A percentile compares a stretch with the other conserved stretches of the same genome.
These are phyloP conservation scores for Ceratina australensis DNA, from an alignment of 1,140 invertebrate genomes.

Conservation along the genomic window DNA sequence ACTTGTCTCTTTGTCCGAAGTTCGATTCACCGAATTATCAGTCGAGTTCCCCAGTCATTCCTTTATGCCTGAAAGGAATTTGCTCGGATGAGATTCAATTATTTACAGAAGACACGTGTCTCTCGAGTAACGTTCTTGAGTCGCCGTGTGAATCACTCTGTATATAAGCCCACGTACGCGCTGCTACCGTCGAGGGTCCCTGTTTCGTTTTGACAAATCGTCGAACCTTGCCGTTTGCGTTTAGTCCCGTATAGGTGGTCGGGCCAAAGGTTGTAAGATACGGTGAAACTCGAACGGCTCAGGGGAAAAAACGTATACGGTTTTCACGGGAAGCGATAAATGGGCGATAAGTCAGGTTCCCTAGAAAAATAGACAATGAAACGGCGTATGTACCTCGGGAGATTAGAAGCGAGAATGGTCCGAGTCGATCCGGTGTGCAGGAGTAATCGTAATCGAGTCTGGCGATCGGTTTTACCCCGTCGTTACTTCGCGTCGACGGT, in stretches of 20 bases:
- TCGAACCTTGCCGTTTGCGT: constrained; percentile 54
- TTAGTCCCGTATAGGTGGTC: constrained; percentile 43
- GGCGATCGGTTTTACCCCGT: no score
- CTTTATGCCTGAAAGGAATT: no score
- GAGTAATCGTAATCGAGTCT: background rate
- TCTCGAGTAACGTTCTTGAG: background rate
- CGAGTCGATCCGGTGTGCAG: background rate
- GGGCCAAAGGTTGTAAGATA: constrained; percentile 58
- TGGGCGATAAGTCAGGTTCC: constrained; percentile 17
- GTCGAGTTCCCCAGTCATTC: no score
- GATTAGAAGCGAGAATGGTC: background rate
- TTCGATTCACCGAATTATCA: background rate
- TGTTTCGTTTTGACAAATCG: constrained; percentile 57
- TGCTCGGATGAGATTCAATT: no score
- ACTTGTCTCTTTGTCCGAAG: background rate
- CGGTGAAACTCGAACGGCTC: constrained; percentile 46
- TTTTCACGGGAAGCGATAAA: constrained; percentile 48
- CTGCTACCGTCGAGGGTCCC: background rate
- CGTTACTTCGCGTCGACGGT: no score
- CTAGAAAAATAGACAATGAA: no score
- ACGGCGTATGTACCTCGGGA: background rate
- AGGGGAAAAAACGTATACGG: constrained; percentile 27
- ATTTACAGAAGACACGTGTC: no score
- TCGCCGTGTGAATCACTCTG: constrained; percentile 20
- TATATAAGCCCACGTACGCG: constrained; percentile 14